Evolutionary conservation across 2,888 invertebrate species (phyloP).

Genomic region (Pherbina coryleti): DNA sequence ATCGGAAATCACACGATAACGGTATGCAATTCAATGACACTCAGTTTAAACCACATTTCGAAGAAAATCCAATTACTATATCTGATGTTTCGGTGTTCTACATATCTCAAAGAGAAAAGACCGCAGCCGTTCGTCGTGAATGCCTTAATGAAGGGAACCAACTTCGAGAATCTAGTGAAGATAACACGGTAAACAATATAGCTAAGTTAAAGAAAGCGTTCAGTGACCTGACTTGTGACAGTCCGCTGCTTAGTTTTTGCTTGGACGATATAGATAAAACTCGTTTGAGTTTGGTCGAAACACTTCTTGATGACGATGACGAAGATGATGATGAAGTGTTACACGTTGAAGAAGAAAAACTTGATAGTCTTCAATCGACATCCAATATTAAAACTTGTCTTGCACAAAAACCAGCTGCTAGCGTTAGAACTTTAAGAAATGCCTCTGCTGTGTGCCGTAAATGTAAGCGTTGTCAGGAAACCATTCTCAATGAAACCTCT

Average conservation of each 20-base stretch:
- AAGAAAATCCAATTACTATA: slow-evolving; percentile 57
- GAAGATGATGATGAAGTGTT: neutral
- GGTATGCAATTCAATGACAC: neutral
- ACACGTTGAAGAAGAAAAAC: neutral
- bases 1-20: neutral
- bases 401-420: neutral
- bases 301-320: slow-evolving; percentile 50
- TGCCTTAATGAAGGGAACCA: neutral
- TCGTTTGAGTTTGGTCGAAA: slow-evolving; percentile 55
- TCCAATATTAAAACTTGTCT: neutral
- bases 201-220: slow-evolving; percentile 32
- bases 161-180: neutral
- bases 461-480: slow-evolving; percentile 53
- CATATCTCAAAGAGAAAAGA: slow-evolving; percentile 38
- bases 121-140: neutral
- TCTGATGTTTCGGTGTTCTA: slow-evolving; percentile 57
- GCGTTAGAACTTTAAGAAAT: slow-evolving; percentile 27
- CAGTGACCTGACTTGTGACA: slow-evolving; percentile 40
- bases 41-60: slow-evolving; percentile 33
- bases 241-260: slow-evolving; percentile 12
- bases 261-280: slow-evolving; percentile 49
- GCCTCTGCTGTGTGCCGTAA: slow-evolving; percentile 48
- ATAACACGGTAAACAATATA: neutral
- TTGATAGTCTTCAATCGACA: neutral
- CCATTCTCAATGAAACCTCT: slow-evolving; percentile 45